phyloP scores from a whole-genome alignment of 1,140 invertebrate species.

The Psilanteris sp. region DNA sequence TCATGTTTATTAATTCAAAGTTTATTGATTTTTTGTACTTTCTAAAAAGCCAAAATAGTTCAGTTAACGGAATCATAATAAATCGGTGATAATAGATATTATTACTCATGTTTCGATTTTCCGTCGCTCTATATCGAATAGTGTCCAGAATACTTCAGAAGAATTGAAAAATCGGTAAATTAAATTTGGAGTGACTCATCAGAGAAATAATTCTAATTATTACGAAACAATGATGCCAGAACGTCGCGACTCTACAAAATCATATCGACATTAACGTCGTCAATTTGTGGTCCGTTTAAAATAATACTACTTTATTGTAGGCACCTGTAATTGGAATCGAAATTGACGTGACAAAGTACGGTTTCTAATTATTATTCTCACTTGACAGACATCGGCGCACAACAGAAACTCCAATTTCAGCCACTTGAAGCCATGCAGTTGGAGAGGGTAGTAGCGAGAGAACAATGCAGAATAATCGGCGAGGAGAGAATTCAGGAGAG shows the following conservation, averaged over 20 bases:
- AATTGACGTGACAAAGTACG: slow-evolving; percentile 64
- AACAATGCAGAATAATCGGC: slow-evolving; percentile 39
- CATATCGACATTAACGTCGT: slow-evolving; percentile 27
- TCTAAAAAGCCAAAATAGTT: no score
- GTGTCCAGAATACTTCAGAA: slow-evolving; percentile 15
- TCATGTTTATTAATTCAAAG: no score
- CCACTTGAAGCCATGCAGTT: slow-evolving; percentile 63
- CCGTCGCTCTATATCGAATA: slow-evolving; percentile 5
- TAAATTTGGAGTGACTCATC: slow-evolving; percentile 10
- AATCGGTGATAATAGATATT: no score
- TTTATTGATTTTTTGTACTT: no score
- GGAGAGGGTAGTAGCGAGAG: slow-evolving; percentile 43
- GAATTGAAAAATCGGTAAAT: slow-evolving; percentile 33
- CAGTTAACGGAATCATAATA: no score
- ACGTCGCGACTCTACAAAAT: slow-evolving; percentile 25
- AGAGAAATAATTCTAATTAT: slow-evolving; percentile 52
- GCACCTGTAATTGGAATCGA: slow-evolving; percentile 65
- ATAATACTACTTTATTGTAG: slow-evolving; percentile 38
- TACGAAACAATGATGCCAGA: slow-evolving; percentile 38
- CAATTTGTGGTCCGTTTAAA: slow-evolving; percentile 39
- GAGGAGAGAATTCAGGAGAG: slow-evolving; percentile 33
- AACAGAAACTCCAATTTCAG: slow-evolving; percentile 62
- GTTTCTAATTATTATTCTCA: slow-evolving; percentile 68
- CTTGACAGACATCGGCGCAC: slow-evolving; percentile 66
- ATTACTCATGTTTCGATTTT: slow-evolving; percentile 8